A percentile compares a stretch with the other conserved stretches of the same genome.
phyloP scores from a whole-genome alignment of 2,113 vertebrate genomes.

The Protobothrops flavoviridis region DNA sequence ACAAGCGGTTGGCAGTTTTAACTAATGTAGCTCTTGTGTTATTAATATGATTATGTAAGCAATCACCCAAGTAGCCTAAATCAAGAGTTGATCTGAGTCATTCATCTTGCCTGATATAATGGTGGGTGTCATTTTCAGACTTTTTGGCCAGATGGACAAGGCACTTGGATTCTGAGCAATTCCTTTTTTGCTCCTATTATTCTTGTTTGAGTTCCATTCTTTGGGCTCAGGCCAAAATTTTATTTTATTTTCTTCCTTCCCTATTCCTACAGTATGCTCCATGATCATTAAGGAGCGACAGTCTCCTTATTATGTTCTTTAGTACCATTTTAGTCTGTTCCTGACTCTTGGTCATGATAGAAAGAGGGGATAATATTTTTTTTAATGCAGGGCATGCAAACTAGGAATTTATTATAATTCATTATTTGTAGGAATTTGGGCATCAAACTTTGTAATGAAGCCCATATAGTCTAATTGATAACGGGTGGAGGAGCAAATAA shows the following conservation, averaged over 20 bases:
- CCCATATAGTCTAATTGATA: background rate
- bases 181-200: background rate
- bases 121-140: background rate
- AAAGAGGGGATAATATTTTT: background rate
- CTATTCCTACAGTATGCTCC: background rate
- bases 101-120: conserved; percentile 7
- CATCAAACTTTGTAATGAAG: background rate
- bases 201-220: background rate
- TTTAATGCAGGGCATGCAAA: background rate
- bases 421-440: background rate
- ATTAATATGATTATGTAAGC: background rate
- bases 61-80: background rate
- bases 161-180: background rate
- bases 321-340: background rate
- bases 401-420: background rate
- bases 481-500: background rate
- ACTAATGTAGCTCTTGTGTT: background rate
- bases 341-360: background rate
- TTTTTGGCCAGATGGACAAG: background rate
- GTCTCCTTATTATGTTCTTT: background rate
- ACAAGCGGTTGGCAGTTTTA: background rate
- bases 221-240: background rate
- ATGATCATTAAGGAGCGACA: background rate
- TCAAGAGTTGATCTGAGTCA: conserved; percentile 14
- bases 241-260: background rate